Base-by-base conservation (phyloP, 2,888 invertebrate species). In the Drosophila phalerata region DNA sequence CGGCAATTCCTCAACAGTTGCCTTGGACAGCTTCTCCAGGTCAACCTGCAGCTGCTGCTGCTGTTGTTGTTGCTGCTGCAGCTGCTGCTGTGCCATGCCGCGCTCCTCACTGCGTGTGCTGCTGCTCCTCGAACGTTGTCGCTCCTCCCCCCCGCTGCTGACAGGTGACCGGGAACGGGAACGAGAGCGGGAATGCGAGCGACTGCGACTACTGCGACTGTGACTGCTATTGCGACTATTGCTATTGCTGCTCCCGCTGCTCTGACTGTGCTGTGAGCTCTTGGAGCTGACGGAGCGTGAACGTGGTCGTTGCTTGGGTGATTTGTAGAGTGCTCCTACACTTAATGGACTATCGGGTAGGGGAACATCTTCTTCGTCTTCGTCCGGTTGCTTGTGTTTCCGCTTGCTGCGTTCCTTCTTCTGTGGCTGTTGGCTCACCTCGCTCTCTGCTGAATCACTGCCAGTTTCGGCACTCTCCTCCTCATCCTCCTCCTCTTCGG, bases 331-430 rank as follows among this genome's bases (percentile, higher is more conserved):
- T 17, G 93, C 93, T 43, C 93, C 94, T 4, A 94, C 93, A 0
- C 94, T 94, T 6, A 94, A 77, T 0, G 94, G 94, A 79, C 94
- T 94, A 10, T 93, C 93, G 47, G 94, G 93, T 64, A 93, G 90
- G 22, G 93, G 93, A 28, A 93, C 92, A 15, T 91, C 92, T 2
- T 88, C 88, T 8, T 88, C 91, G 92, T 93, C 89, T 15, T 94
- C 94, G 2, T 62, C 69, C 13, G 56, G 22, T 1, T 66, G 48
- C 15, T 79, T 45, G 34, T 75, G 70, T 68, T 91, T 88, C 47
- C 92, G 58, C 86, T 87, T 64, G 68, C 34, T 58, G 17, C 42
- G 57, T 6, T 48, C 38, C 28, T 56, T 58, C 37, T 74, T 66
- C 3, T 53, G 63, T 5, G 32, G 17, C 2, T 49, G 49, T 5